Evolutionary conservation across 2,113 vertebrate species (phyloP).

Genomic region (Cyanoliseus patagonus): DNA sequence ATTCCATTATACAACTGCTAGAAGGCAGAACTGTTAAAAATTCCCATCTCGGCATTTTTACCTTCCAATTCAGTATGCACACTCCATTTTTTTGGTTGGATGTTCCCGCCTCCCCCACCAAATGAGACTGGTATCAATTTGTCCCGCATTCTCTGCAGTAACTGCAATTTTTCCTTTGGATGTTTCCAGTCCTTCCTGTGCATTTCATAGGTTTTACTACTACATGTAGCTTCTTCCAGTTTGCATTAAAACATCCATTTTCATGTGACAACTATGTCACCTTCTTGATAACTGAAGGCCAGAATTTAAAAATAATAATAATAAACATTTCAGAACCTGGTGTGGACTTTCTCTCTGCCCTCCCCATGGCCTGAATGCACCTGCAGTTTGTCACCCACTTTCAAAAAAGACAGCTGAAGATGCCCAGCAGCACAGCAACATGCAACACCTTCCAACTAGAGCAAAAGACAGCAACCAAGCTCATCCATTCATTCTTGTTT

Average conservation of each 20-base stretch:
- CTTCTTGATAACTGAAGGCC: background rate
- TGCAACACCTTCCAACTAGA: background rate
- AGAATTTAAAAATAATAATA: background rate
- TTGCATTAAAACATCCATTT: background rate
- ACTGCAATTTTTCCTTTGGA: background rate
- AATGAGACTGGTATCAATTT: background rate
- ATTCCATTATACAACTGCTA: background rate
- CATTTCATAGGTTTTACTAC: background rate
- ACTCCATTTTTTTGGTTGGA: background rate
- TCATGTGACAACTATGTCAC: background rate
- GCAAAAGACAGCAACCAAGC: background rate
- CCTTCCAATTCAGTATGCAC: background rate
- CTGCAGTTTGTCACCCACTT: background rate
- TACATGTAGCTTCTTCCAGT: background rate
- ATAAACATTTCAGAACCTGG: background rate
- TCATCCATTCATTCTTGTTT: background rate
- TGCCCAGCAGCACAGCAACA: background rate
- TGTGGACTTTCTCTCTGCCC: background rate
- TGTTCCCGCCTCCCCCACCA: background rate
- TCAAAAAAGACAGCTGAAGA: background rate
- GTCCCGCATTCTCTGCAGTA: background rate
- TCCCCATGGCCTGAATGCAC: background rate
- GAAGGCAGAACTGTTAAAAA: background rate
- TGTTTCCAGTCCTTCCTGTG: background rate
- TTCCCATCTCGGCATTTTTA: background rate